Conservation (phyloP, 2,888 invertebrate species). For the Pachycephus smyrnensis region DNA sequence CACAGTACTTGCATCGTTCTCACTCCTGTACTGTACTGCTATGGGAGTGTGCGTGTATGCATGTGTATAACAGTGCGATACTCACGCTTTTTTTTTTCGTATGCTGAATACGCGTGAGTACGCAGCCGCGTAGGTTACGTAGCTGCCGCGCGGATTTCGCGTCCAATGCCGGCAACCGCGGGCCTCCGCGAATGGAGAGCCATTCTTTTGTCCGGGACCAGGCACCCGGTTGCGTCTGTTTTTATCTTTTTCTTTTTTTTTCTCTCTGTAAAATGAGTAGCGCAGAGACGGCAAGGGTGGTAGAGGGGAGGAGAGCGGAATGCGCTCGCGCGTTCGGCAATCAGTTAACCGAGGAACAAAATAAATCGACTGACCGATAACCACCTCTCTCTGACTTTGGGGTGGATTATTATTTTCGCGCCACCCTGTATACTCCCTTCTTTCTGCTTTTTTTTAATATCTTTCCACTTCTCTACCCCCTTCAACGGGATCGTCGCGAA, state of each 20-base stretch:
- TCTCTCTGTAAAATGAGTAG: conserved; percentile 32
- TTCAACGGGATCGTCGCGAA: neutral
- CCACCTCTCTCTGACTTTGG: neutral
- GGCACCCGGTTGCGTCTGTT: conserved; percentile 13
- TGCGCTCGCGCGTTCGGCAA: conserved; percentile 34
- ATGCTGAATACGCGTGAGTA: neutral
- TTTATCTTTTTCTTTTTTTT: conserved; percentile 22
- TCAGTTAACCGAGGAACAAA: conserved; percentile 34
- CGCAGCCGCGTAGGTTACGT: neutral
- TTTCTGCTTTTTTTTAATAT: neutral
- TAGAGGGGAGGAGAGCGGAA: too few relatives aligned
- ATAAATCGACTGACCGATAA: conserved; percentile 9
- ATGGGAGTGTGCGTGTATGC: conserved; percentile 20
- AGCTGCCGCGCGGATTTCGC: neutral
- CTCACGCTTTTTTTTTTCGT: neutral
- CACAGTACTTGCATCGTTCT: neutral
- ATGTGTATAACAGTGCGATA: conserved; percentile 13
- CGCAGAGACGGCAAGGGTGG: neutral
- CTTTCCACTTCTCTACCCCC: neutral
- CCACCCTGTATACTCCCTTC: neutral
- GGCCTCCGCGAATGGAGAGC: conserved; percentile 17
- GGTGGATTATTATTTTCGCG: conserved; percentile 15
- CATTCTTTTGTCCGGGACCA: conserved; percentile 27
- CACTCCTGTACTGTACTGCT: neutral
- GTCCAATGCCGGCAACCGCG: conserved; percentile 12